phyloP scores from a whole-genome alignment of 35 echinoderm and acorn worm genomes.

The Strongylocentrotus purpuratus region DNA sequence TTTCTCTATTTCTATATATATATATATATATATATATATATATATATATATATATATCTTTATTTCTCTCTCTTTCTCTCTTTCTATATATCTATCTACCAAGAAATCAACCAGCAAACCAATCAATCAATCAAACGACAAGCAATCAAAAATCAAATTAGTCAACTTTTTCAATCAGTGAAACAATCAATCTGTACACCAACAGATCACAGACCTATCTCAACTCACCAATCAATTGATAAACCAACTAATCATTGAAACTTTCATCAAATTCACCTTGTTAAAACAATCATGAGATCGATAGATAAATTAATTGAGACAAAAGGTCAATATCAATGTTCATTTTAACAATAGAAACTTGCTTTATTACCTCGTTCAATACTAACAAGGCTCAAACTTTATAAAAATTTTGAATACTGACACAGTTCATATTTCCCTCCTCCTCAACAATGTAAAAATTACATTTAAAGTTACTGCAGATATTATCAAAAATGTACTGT shows the following conservation, averaged over 20 bases:
- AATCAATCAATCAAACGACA: neutral
- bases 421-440: neutral
- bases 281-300: neutral
- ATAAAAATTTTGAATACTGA: slow-evolving; percentile 43
- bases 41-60: no score
- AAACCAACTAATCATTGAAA: neutral
- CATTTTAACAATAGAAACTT: slow-evolving; percentile 19
- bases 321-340: neutral
- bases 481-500: slow-evolving; percentile 41
- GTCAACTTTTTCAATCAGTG: neutral
- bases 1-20: no score
- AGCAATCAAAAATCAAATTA: neutral
- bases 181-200: neutral
- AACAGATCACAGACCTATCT: neutral
- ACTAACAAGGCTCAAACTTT: neutral
- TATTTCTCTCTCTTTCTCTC: neutral
- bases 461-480: slow-evolving; percentile 5
- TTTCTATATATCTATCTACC: neutral
- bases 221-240: neutral
- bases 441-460: slow-evolving; percentile 24
- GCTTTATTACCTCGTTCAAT: slow-evolving; percentile 31
- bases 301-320: neutral
- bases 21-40: no score
- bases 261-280: neutral
- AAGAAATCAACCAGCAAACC: neutral